Base-by-base conservation (phyloP, 2,888 invertebrate genomes). In the Mystacides longicornis region DNA sequence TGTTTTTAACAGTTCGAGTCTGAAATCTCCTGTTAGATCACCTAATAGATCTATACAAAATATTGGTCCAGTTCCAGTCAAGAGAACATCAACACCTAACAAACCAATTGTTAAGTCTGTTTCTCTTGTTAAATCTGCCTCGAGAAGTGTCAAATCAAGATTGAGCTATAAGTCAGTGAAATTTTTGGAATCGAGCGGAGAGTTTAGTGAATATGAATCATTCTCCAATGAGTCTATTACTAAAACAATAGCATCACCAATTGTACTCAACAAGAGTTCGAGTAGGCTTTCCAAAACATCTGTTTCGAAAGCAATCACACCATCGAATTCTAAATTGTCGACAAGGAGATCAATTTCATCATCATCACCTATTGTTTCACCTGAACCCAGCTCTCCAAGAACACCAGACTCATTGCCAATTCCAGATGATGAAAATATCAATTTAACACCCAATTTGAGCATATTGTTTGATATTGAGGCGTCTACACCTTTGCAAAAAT, bases 301-400 rank as follows among this genome's bases (percentile, higher is more conserved):
- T 3, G 3, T 3, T n/a, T 14, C 16, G 3, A 37, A 37, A 7
- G 14, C 37, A 4, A 31, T 46, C 52, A 52, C 52, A 5, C 52
- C 52, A 2, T 20, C 18, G 21, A 46, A 52, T 31, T 11, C 27
- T 20, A 7, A 20, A 7, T 16, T 52, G 33, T n/a, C 52, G 4
- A 21, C 46, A 3, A 52, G 46, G 43, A 46, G 52, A 9, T 14
- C 37, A 7, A 37, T 37, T 14, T 14, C 37, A 16, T 14, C n/a
- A 37, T 37, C 37, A 14, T 61, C 61, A n/a, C 61, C 61, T 2
- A 61, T 61, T 19, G 54, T 59, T 42, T 61, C 61, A 1, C 57
- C 59, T 7, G 59, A 57, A 20, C 49, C 48, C 3, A 52, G 46
- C 3, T 55, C 55, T 3, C 54, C 55, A 37, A 48, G 31, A 49